Conservation (phyloP, 53 echinoderm and acorn worm genomes). For the Echinometra lucunter region DNA sequence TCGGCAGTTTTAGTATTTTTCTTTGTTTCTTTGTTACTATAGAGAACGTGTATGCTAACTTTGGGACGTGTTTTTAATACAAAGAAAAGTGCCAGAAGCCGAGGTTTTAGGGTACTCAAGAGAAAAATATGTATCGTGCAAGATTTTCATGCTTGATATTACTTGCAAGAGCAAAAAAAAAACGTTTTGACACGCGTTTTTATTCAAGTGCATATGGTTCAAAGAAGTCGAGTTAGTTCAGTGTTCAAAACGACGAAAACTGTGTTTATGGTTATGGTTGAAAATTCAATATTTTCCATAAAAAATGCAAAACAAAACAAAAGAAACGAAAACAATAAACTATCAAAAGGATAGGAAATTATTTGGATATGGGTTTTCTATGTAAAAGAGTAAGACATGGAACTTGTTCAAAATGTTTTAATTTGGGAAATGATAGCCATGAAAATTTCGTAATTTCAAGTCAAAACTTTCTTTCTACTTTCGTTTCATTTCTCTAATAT, state of each 20-base stretch:
- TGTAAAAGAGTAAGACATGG: too few relatives aligned
- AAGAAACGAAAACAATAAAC: too few relatives aligned
- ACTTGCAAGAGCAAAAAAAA: not conserved
- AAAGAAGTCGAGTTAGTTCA: not conserved
- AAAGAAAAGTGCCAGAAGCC: not conserved
- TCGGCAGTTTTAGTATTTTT: not conserved
- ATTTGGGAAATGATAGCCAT: too few relatives aligned
- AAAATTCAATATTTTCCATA: too few relatives aligned
- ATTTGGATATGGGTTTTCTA: too few relatives aligned
- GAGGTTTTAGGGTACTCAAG: not conserved
- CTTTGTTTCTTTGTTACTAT: constrained; percentile 32
- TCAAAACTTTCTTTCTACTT: too few relatives aligned
- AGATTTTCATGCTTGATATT: not conserved
- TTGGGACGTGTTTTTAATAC: not conserved
- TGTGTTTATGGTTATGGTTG: too few relatives aligned
- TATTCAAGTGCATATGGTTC: not conserved
- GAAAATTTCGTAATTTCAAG: too few relatives aligned
- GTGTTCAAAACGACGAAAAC: not conserved
- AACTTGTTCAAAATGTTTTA: too few relatives aligned
- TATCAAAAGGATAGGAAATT: too few relatives aligned
- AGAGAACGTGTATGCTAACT: not conserved
- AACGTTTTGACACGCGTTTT: not conserved
- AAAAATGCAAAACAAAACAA: too few relatives aligned
- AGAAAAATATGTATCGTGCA: not conserved
- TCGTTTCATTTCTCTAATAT: too few relatives aligned